Base-by-base conservation (phyloP, 2,113 vertebrate species). In the Protomyctophum bolini region DNA sequence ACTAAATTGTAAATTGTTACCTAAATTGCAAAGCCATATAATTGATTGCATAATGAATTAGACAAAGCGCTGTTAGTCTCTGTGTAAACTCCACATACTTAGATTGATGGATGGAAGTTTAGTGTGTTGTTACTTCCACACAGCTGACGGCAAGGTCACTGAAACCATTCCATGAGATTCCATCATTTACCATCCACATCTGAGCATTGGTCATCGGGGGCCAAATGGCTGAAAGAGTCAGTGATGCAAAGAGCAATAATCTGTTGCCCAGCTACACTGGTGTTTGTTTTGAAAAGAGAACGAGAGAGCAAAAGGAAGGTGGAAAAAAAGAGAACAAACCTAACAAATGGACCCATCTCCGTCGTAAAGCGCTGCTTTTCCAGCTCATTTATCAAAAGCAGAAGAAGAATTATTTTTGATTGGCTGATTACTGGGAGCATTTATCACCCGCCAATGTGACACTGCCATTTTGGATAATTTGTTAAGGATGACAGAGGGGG, bases 381-480 rank as follows among this genome's bases (percentile, higher is more conserved):
- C 91, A 92, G 88, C 89, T 89, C 92, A 93, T 94, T 92, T 88
- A 91, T 93, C 89, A 91, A 89, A 82, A 83, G 80, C 80, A 84
- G 87, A 86, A 82, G 91, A 93, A 88, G 91, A 92, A 95, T 95
- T 95, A 88, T 88, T 89, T 96, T 93, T 95, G 95, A 95, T 95
- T 94, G 94, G 93, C 92, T 96, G 95, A 95, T 95, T 94, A 93
- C 93, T 91, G 86, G 83, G 85, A 92, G 86, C 91, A 93, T 96
- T 96, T 92, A 95, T 96, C 95, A 96, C 93, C 87, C 93, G 93
- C 90, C 93, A 89, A 95, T 96, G 92, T 94, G 95, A 95, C 95
- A 95, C 91, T 88, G 91, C 89, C 94, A 93, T 96, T 96, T 95
- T 92, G 93, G 91, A 93, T 95, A 93, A 98, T 98, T 97, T 96